These are phyloP conservation scores for Molorchus minor DNA, from an alignment of 2,888 invertebrate genomes.

Conservation along the genomic window DNA sequence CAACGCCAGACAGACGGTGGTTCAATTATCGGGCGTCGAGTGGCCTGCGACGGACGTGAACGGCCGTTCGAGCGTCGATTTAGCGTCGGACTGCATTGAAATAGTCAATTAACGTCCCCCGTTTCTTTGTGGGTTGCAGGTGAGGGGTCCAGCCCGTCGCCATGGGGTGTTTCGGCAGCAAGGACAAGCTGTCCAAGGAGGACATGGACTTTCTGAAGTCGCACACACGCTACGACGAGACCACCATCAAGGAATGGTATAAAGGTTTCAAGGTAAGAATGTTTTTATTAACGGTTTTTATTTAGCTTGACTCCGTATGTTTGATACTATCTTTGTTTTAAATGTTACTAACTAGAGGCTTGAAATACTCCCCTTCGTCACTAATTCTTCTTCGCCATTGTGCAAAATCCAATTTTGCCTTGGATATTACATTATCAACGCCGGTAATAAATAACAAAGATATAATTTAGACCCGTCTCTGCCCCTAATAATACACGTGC, in stretches of 20 bases:
- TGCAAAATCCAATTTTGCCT: too few relatives aligned
- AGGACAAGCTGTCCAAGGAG: conserved; percentile 96
- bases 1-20: too few relatives aligned
- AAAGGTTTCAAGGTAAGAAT: conserved; percentile 96
- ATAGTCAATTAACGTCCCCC: not conserved
- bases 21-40: not conserved
- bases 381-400: too few relatives aligned
- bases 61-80: not conserved
- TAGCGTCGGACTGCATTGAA: conserved; percentile 9
- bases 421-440: too few relatives aligned
- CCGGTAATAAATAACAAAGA: too few relatives aligned
- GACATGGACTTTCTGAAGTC: conserved; percentile 99
- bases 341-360: too few relatives aligned
- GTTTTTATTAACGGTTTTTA: not conserved
- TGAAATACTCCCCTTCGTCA: too few relatives aligned
- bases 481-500: too few relatives aligned
- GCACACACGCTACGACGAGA: conserved; percentile 97
- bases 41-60: not conserved
- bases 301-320: not conserved
- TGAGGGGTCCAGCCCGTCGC: conserved; percentile 53
- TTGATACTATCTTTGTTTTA: not conserved
- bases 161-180: conserved; percentile 96
- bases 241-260: conserved; percentile 99
- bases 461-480: too few relatives aligned
- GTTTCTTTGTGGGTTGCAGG: conserved; percentile 60